Base-by-base conservation (phyloP, 2,888 invertebrate genomes). In the Melikaiella ostensackeni region DNA sequence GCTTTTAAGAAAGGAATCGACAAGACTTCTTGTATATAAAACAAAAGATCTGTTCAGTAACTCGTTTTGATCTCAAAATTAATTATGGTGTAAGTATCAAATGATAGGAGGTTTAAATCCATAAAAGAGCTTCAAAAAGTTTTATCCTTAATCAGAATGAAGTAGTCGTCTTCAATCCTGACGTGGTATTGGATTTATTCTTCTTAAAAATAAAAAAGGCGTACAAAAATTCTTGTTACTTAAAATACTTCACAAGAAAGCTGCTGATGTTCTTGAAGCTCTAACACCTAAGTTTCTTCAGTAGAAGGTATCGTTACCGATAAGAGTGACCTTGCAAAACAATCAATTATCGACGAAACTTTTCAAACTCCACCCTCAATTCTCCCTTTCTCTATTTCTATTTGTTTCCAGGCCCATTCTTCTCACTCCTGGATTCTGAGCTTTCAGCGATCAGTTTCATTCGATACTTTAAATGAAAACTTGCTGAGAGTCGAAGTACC, bases 331-430 rank as follows among this genome's bases (percentile, higher is more conserved):
- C 85, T 85, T 84, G 86, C 86, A 86, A 89, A 88, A 89, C 87
- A 89, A 90, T 90, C 89, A 89, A 89, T 90, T 89, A 89, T 88
- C 87, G 86, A 84, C 83, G 79, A 87, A 89, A 88, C 86, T 85
- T 89, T 86, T 80, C 83, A 84, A 84, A 87, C 82, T 63, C n/a
- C 38, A 19, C 21, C 35, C 76, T 70, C 27, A 66, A 59, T 77
- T 74, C 66, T 57, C 70, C 63, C 27, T 24, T 74, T 38, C 81
- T 78, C 81, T 80, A 79, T 81, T 78, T 75, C 75, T 79, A 75
- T 75, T 74, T 70, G 77, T 75, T 75, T 63, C 70, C 24, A 24
- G 57, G 75, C 73, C 78, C 78, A 77, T 76, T 80, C 79, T 79
- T 63, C 75, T 81, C 81, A 74, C 77, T 78, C 81, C 79, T 46